Conservation (phyloP, 2,888 invertebrate species). For the Neoaliturus tenellus region DNA sequence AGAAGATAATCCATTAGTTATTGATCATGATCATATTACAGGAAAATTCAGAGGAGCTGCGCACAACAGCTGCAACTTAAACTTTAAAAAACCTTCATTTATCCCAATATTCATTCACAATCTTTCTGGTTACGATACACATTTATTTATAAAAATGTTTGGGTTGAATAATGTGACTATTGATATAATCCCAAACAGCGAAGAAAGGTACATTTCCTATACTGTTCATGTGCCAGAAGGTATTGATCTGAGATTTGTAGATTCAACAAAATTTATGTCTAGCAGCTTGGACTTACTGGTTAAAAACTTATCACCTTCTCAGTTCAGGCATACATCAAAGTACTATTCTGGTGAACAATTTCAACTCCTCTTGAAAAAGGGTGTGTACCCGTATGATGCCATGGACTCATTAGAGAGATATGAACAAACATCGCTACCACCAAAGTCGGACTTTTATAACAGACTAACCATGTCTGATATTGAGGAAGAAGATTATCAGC, state of each 20-base stretch:
- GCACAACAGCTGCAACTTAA: background rate
- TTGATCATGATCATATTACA: background rate
- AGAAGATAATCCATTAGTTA: background rate
- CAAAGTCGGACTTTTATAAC: slow-evolving; percentile 65
- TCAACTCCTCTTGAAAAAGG: slow-evolving; percentile 56
- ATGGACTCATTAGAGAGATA: slow-evolving; percentile 57
- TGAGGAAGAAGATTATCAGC: slow-evolving; percentile 67
- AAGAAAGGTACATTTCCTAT: slow-evolving; percentile 1
- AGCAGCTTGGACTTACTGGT: slow-evolving; percentile 35
- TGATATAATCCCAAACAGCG: background rate
- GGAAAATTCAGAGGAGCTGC: background rate
- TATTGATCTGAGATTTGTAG: slow-evolving; percentile 37
- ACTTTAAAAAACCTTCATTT: background rate
- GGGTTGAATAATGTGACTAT: background rate
- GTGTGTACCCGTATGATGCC: slow-evolving; percentile 64
- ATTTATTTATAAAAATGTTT: background rate
- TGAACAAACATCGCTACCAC: slow-evolving; percentile 64
- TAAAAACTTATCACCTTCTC: too few species aligned
- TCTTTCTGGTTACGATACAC: background rate
- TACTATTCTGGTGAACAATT: too few species aligned
- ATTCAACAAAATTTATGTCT: slow-evolving; percentile 21
- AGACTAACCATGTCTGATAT: slow-evolving; percentile 63
- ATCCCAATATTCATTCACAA: background rate
- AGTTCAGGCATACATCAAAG: too few species aligned
- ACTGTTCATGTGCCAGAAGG: background rate